Evolutionary conservation across 2,888 invertebrate species (phyloP), one percentile per base, ranked within the genome.

Genomic region (Drosophila flavopinicola): DNA sequence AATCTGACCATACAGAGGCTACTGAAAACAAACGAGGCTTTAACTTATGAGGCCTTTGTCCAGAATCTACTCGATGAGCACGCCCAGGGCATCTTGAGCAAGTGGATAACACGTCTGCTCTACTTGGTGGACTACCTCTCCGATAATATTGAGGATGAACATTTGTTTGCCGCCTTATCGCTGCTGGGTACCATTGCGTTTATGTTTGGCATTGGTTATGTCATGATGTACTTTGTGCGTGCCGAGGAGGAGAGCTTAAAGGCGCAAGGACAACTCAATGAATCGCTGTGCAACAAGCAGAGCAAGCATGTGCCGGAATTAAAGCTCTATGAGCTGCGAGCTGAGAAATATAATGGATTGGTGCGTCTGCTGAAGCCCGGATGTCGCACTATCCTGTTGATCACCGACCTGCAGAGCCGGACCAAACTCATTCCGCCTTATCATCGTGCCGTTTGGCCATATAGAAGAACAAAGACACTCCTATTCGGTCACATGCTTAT

Each of bases 341-440:
- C 96, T 1, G 98, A 99, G 92, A 98, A 98, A 60, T 99, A 98
- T 90, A 97, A 98, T 89, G 98, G 98, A 53, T 93, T 99, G 76
- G 96, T 99, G 44, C 94, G 98, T 42, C 92, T 98, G 54, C 92
- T 98, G 65, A 98, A 98, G 90, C 98, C 99, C 0, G 99, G 99
- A 0, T 98, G 98, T 90, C 93, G 99, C 2, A 98, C 99, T 0
- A 94, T 99, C 63, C 94, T 99, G 33, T 91, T 99, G 41, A 92
- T 99, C 49, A 95, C 99, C 3, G 98, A 99, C 91, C 93, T 94
- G 89, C 96, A 97, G 88, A 96, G 96, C 57, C 95, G 97, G 47
- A 93, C 95, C 67, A 95, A 96, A 88, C 92, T 99, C 42, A 93
- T 99, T 66, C 96, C 97, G 37, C 95, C 96, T 66, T 99, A 98